These are phyloP conservation scores for Tachuris rubrigastra DNA, from an alignment of 2,113 vertebrate species.

Conservation along the genomic window DNA sequence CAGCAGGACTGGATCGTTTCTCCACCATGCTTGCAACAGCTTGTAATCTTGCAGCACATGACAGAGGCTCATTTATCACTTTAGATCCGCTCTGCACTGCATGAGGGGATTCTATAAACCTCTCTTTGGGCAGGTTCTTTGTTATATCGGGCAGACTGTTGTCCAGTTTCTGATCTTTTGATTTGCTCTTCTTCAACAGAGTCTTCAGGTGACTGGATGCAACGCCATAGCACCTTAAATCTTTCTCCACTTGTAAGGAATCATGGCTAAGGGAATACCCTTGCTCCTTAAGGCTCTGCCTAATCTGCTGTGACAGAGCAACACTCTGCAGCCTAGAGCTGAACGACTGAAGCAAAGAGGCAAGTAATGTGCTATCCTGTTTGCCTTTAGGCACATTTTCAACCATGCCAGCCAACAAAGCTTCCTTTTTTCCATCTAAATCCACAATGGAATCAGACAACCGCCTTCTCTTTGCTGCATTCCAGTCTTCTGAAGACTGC, in stretches of 20 bases:
- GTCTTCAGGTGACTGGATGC: slow-evolving; percentile 94
- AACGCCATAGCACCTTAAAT: slow-evolving; percentile 86
- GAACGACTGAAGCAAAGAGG: slow-evolving; percentile 97
- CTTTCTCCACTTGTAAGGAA: slow-evolving; percentile 83
- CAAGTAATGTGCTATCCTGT: slow-evolving; percentile 95
- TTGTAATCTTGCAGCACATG: slow-evolving; percentile 90
- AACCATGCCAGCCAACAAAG: slow-evolving; percentile 82
- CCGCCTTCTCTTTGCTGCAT: slow-evolving; percentile 83
- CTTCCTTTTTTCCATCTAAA: slow-evolving; percentile 86
- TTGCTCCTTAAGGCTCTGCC: slow-evolving; percentile 84
- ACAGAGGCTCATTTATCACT: slow-evolving; percentile 80
- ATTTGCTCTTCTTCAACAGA: slow-evolving; percentile 90
- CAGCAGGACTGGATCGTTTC: slow-evolving; percentile 89
- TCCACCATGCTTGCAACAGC: slow-evolving; percentile 96
- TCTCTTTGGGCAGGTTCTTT: slow-evolving; percentile 79
- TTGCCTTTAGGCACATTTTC: slow-evolving; percentile 87
- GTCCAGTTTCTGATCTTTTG: slow-evolving; percentile 82
- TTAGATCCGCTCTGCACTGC: slow-evolving; percentile 78
- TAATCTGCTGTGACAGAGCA: slow-evolving; percentile 91
- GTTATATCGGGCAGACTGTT: slow-evolving; percentile 83
- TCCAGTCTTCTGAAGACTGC: slow-evolving; percentile 92
- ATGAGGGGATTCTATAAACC: slow-evolving; percentile 83
- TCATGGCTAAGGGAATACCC: slow-evolving; percentile 77
- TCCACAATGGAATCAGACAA: slow-evolving; percentile 82
- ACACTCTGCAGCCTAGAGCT: slow-evolving; percentile 95